Evolutionary conservation across 2,113 vertebrate species (phyloP).

Genomic region (Nothoprocta perdicaria): DNA sequence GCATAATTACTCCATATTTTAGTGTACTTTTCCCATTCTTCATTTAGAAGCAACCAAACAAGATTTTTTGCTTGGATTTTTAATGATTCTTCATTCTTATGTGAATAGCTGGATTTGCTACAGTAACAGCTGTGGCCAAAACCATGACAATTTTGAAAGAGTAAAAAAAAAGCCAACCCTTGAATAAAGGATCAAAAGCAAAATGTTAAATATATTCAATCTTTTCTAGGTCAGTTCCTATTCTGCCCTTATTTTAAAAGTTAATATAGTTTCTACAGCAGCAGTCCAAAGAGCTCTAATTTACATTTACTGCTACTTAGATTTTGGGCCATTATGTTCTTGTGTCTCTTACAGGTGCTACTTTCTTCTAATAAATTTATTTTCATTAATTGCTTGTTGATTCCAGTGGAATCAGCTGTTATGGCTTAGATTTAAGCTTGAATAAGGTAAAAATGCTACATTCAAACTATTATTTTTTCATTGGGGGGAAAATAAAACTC

Average conservation of each 20-base stretch:
- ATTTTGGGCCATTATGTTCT: constrained; percentile 6
- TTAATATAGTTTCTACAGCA: constrained; percentile 23
- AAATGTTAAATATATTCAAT: constrained; percentile 1
- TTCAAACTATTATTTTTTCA: neutral
- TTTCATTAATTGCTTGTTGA: constrained; percentile 7
- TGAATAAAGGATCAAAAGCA: constrained; percentile 22
- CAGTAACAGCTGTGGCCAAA: neutral
- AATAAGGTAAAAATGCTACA: neutral
- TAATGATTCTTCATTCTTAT: neutral
- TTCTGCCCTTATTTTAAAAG: neutral
- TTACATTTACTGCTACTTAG: neutral
- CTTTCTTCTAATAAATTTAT: neutral
- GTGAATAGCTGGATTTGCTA: neutral
- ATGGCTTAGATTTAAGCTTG: neutral
- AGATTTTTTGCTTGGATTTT: neutral
- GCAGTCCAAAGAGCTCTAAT: neutral
- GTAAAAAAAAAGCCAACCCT: accelerated
- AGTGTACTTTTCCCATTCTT: neutral
- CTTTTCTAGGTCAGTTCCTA: constrained; percentile 44
- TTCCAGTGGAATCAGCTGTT: neutral
- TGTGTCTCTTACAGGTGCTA: neutral
- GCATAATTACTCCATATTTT: neutral
- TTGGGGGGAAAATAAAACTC: accelerated
- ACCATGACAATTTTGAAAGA: neutral
- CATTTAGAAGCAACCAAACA: neutral